These are phyloP conservation scores for Cynodonichthys magdalenae DNA, from an alignment of 2,797 vertebrate genomes.

Conservation along the genomic window DNA sequence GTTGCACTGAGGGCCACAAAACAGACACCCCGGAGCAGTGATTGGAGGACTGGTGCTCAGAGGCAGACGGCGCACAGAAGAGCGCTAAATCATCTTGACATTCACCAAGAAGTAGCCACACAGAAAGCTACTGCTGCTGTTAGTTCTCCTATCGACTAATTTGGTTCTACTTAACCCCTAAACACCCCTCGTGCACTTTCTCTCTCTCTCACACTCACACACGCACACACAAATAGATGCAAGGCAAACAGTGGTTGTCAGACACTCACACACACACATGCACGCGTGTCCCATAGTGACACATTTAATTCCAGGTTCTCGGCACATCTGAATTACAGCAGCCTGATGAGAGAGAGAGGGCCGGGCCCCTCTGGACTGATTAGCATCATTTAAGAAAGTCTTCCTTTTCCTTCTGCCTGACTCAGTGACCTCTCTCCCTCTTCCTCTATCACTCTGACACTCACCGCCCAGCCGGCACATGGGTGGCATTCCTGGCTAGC, in stretches of 20 bases:
- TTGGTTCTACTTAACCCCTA: slow-evolving; percentile 79
- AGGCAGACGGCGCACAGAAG: slow-evolving; percentile 72
- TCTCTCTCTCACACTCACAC: slow-evolving; percentile 11
- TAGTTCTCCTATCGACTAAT: slow-evolving; percentile 76
- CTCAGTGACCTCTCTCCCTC: slow-evolving; percentile 80
- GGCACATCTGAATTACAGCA: slow-evolving; percentile 93
- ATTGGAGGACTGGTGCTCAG: slow-evolving; percentile 71
- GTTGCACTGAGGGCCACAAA: slow-evolving; percentile 65
- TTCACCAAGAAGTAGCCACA: slow-evolving; percentile 75
- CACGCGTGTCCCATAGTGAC: slow-evolving; percentile 84
- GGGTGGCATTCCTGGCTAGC: slow-evolving; percentile 91
- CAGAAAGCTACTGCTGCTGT: slow-evolving; percentile 69
- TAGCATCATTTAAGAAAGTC: slow-evolving; percentile 97
- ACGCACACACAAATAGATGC: slow-evolving; percentile 33
- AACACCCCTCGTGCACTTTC: slow-evolving; percentile 44
- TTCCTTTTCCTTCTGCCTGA: slow-evolving; percentile 80
- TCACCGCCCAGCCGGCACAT: slow-evolving; percentile 78
- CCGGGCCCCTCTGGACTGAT: slow-evolving; percentile 95
- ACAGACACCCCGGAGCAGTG: slow-evolving; percentile 62
- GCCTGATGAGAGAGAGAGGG: slow-evolving; percentile 89
- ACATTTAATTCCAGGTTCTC: slow-evolving; percentile 95
- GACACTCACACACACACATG: slow-evolving; percentile 60
- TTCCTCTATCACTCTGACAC: slow-evolving; percentile 35
- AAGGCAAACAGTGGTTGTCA: slow-evolving; percentile 39
- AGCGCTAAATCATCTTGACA: slow-evolving; percentile 81